A percentile compares a stretch with the other conserved stretches of the same genome.
Evolutionary conservation across 2,113 vertebrate species (phyloP).

Genomic region (Antechinus flavipes): DNA sequence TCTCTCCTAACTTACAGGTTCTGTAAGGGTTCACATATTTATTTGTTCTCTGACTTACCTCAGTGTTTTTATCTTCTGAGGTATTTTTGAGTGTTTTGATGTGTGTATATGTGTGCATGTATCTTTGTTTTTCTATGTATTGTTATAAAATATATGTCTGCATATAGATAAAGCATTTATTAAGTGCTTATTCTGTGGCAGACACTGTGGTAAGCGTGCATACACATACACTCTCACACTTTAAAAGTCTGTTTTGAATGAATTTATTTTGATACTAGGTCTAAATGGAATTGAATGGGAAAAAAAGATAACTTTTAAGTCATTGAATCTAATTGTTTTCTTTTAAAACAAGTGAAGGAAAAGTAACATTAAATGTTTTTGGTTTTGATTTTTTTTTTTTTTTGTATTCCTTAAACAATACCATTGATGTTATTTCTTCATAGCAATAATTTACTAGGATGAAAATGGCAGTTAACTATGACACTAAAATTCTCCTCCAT

Average conservation of each 20-base stretch:
- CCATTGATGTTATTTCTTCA: neutral
- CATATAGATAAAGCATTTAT: neutral
- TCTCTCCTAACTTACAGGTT: neutral
- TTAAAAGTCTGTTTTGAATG: neutral
- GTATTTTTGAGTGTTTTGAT: neutral
- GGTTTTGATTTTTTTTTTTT: neutral
- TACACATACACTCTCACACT: no score
- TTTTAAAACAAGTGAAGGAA: neutral
- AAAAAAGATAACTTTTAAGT: neutral
- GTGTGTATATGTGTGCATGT: neutral
- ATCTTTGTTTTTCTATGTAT: neutral
- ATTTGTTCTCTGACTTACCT: neutral
- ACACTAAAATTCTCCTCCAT: neutral
- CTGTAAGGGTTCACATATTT: neutral
- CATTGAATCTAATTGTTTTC: neutral
- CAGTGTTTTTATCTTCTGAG: neutral
- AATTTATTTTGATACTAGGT: neutral
- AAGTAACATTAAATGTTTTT: neutral
- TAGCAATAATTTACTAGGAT: neutral
- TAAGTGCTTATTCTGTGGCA: neutral
- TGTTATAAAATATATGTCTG: neutral
- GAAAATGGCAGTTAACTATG: neutral
- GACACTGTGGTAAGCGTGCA: neutral
- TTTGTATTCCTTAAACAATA: neutral
- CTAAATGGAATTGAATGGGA: neutral